Percentiles rank a stretch among this genome's conserved stretches.
These are phyloP conservation scores for Brachionus koreanus DNA, from an alignment of 1,140 invertebrate species.

Conservation along the genomic window DNA sequence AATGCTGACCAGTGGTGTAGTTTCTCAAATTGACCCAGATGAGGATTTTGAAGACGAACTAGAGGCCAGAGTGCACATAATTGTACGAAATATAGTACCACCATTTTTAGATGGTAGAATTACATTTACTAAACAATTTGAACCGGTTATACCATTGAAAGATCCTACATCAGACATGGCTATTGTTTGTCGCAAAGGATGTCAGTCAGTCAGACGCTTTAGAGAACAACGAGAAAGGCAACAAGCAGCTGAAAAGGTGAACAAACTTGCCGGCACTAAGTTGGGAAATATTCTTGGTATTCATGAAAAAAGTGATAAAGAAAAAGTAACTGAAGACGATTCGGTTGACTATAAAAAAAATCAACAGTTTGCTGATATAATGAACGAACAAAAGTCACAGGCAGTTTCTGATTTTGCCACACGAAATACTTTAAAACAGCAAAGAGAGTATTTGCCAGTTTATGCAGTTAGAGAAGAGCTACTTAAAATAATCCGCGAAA, in stretches of 20 bases:
- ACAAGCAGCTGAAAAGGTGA: constrained; percentile 96
- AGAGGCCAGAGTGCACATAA: constrained; percentile 84
- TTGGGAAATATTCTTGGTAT: constrained; percentile 96
- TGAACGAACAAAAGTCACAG: constrained; percentile 66
- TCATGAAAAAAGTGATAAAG: constrained; percentile 62
- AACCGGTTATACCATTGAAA: constrained; percentile 85
- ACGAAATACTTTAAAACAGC: constrained; percentile 77
- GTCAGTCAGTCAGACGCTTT: constrained; percentile 77
- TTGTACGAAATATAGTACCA: constrained; percentile 90
- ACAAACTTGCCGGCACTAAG: constrained; percentile 93
- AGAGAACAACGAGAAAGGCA: constrained; percentile 91
- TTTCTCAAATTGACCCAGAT: constrained; percentile 79
- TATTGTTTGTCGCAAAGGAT: constrained; percentile 86
- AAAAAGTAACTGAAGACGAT: constrained; percentile 49
- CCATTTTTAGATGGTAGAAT: constrained; percentile 97
- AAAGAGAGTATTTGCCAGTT: constrained; percentile 80
- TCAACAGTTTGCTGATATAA: constrained; percentile 94
- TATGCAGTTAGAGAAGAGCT: constrained; percentile 82
- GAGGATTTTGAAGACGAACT: constrained; percentile 75
- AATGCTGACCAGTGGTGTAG: constrained; percentile 92
- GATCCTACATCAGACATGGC: constrained; percentile 98
- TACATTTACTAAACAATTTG: constrained; percentile 97
- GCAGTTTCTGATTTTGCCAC: constrained; percentile 82
- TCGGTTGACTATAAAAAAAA: constrained; percentile 66
- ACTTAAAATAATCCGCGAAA: constrained; percentile 76